Evolutionary conservation across 2,113 vertebrate species (phyloP).

Genomic region (Mus pahari): DNA sequence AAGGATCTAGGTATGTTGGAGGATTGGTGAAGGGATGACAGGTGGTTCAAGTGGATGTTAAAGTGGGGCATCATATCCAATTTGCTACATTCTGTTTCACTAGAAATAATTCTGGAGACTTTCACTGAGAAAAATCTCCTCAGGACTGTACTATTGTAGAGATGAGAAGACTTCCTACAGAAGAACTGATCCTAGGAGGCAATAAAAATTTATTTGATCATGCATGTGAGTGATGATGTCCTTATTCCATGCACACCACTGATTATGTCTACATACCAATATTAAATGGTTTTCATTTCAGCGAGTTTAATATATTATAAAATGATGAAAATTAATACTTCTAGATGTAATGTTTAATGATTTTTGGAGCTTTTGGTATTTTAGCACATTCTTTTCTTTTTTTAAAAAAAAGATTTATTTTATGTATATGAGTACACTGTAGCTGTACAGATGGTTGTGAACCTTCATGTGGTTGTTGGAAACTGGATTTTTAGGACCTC

Average conservation of each 20-base stretch:
- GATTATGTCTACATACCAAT: background rate
- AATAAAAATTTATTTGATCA: background rate
- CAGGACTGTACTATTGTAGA: background rate
- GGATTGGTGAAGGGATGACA: background rate
- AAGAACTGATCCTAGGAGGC: background rate
- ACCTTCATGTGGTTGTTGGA: too few relatives aligned
- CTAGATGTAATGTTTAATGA: background rate
- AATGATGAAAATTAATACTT: background rate
- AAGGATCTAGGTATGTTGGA: background rate
- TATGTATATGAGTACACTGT: too few relatives aligned
- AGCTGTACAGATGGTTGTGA: too few relatives aligned
- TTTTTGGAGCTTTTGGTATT: background rate
- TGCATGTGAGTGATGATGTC: background rate
- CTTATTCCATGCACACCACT: background rate
- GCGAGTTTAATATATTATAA: background rate
- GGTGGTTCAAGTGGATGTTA: background rate
- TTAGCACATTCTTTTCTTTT: too few relatives aligned
- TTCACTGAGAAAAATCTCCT: background rate
- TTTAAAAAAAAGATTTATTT: too few relatives aligned
- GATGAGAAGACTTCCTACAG: background rate
- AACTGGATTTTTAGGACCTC: too few relatives aligned
- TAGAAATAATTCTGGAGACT: background rate
- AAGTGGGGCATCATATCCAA: background rate
- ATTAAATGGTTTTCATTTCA: background rate
- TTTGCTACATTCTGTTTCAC: background rate